Evolutionary conservation across 2,797 vertebrate species (phyloP).

Genomic region (Spea hammondii): DNA sequence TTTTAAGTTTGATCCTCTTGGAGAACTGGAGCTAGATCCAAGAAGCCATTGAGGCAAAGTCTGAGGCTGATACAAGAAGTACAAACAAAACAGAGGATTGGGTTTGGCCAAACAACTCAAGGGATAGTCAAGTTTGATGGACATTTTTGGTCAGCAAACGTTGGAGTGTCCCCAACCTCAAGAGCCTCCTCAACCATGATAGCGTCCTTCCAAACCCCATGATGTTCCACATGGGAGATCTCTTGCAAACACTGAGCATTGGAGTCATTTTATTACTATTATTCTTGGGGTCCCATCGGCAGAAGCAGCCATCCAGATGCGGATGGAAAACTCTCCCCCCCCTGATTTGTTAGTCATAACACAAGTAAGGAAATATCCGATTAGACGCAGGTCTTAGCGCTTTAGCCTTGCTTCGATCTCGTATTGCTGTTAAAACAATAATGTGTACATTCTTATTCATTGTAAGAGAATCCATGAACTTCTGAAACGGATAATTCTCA

Average conservation of each 20-base stretch:
- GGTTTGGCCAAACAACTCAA: too few relatives aligned
- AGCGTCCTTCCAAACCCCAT: neutral
- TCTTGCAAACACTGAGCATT: neutral
- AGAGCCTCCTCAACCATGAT: neutral
- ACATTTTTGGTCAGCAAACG: too few relatives aligned
- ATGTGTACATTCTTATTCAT: neutral
- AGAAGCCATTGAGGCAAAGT: too few relatives aligned
- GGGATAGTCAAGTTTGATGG: too few relatives aligned
- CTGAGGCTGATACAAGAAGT: too few relatives aligned
- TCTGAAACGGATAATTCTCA: neutral
- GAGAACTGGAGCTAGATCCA: too few relatives aligned
- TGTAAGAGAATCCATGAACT: neutral
- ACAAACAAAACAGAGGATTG: too few relatives aligned
- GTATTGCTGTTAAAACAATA: neutral
- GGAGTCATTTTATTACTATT: neutral
- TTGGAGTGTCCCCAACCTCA: too few relatives aligned
- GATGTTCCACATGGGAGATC: neutral
- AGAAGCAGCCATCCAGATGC: neutral
- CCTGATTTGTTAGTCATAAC: neutral
- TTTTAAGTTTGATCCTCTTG: too few relatives aligned
- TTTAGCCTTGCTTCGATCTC: neutral
- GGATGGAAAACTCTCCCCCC: neutral
- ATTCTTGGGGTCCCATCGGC: neutral
- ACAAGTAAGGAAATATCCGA: neutral
- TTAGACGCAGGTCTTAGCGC: neutral